Evolutionary conservation across 2,888 invertebrate species (phyloP), one percentile per base, ranked within the genome.

Genomic region (Odontocolon sp.): DNA sequence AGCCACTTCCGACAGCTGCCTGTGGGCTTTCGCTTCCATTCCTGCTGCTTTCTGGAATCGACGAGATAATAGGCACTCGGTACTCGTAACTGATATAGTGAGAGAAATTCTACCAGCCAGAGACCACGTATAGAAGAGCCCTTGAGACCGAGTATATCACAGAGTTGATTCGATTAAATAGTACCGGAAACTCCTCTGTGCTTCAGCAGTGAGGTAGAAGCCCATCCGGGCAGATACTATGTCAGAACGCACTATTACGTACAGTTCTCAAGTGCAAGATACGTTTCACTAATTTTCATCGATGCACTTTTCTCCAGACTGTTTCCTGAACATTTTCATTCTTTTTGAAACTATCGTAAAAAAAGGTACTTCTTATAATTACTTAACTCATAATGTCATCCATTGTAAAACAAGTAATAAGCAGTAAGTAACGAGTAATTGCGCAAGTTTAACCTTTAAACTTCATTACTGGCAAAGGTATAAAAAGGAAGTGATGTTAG

Each of bases 161-260:
- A 2, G 33, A 47, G 63, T 36, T 63, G 18, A 47, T 63, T 50
- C 63, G 63, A 63, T 63, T 63, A 47, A 63, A 47, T 63, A 63
- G 36, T 26, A 36, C 33, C 63, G 63, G 14, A 63, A 63, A 47
- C 31, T 31, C 16, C 16, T 8, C 52, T 16, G 2, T 16, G 16
- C 31, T 18, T 8, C 14, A 31, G 16, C 8, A 2, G 31, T 9
- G 31, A 52, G 52, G 16, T 11, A 16, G 16, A 8, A 52, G 31
- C n/a, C 16, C 16, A n/a, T 16, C 11, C 50, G 26, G 26, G 5
- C 28, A 52, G 28, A 52, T 14, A n/a, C n/a, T n/a, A n/a, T 31
- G 31, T 11, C 14, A 31, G 31, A 52, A 52, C 16, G 31, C 9
- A 52, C 52, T 28, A 31, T 18, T 52, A 16, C 1, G 18, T 18